phyloP scores from a whole-genome alignment of 2,113 vertebrate species.

The Neodon shergylaensis region DNA sequence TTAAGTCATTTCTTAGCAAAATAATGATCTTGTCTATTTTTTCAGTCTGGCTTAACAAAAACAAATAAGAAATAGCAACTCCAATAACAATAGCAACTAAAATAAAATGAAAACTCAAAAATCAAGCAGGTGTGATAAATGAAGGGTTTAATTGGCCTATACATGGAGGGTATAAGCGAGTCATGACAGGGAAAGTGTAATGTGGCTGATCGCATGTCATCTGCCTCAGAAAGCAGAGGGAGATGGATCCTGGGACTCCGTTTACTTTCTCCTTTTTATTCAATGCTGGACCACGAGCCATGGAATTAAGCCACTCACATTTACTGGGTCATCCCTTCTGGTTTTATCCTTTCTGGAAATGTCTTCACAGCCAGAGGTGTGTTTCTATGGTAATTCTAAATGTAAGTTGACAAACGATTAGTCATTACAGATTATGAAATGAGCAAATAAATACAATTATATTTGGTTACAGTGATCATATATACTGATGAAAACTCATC shows the following conservation, averaged over 20 bases:
- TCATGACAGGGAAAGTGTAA: neutral
- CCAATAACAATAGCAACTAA: neutral
- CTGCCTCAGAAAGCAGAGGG: neutral
- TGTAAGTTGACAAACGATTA: neutral
- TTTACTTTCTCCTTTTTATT: neutral
- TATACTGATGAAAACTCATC: neutral
- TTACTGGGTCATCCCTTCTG: neutral
- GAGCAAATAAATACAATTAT: neutral
- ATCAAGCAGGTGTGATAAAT: neutral
- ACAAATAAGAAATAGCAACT: neutral
- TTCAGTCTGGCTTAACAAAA: neutral
- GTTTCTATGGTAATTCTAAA: neutral
- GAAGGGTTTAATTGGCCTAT: neutral
- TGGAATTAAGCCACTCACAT: neutral
- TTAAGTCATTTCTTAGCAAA: neutral
- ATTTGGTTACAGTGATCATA: neutral
- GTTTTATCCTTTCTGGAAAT: neutral
- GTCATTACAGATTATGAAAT: neutral
- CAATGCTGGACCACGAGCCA: neutral
- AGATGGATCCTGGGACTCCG: too few relatives aligned
- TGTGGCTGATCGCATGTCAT: neutral
- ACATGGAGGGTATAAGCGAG: accelerated
- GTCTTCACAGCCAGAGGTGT: neutral
- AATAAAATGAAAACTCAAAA: neutral
- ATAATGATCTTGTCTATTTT: neutral